Percentiles rank a stretch among this genome's conserved stretches.
Conservation (phyloP, 2,888 invertebrate species). For the Chrysina gloriosa region DNA sequence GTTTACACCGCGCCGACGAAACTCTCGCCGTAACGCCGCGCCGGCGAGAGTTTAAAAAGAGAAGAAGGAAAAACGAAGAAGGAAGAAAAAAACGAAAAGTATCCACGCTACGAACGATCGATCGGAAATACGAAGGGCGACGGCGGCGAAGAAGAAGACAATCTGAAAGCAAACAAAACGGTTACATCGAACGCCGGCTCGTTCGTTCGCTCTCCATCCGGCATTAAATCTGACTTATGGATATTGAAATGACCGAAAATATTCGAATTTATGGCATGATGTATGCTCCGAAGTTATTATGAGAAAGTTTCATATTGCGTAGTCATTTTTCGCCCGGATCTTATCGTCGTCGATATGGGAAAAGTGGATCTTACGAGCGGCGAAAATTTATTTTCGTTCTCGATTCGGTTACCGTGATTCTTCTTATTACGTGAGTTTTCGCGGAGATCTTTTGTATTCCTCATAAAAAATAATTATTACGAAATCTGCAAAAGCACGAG, state of each 20-base stretch:
- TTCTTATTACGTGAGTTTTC: too few relatives aligned
- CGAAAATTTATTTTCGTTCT: too few relatives aligned
- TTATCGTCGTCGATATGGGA: too few relatives aligned
- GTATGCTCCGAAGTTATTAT: slow-evolving; percentile 30
- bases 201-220: too few relatives aligned
- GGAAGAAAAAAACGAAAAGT: neutral
- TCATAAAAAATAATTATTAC: too few relatives aligned
- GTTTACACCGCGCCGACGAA: neutral
- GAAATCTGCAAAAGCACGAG: too few relatives aligned
- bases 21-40: neutral
- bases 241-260: slow-evolving; percentile 38
- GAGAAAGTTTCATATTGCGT: slow-evolving; percentile 12
- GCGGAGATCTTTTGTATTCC: too few relatives aligned
- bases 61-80: neutral
- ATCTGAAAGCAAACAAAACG: slow-evolving; percentile 19
- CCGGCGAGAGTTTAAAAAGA: neutral
- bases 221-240: slow-evolving; percentile 38
- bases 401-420: too few relatives aligned
- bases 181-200: slow-evolving; percentile 15
- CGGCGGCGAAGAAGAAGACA: neutral
- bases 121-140: neutral
- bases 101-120: too few relatives aligned
- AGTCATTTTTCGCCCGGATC: neutral
- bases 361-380: too few relatives aligned
- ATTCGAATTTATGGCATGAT: slow-evolving; percentile 27